Evolutionary conservation across 2,888 invertebrate genomes (phyloP), one percentile per base, ranked within the genome.

Genomic region (Anarsia innoxiella): DNA sequence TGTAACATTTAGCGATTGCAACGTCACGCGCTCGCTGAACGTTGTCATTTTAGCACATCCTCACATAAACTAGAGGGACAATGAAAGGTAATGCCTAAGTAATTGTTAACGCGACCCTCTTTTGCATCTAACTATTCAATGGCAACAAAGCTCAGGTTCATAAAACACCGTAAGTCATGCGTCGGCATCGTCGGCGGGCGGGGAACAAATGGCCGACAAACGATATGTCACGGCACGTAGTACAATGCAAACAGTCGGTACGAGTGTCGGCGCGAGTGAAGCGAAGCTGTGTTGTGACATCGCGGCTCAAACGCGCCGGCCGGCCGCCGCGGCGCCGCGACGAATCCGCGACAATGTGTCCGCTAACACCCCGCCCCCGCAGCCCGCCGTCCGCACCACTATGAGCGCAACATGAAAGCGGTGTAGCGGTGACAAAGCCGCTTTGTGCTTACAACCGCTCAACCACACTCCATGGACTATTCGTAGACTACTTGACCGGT

Each of bases 161-260:
- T 73, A 71, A 73, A 73, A 63, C 66, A 62, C 54, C 53, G 56
- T 53, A 59, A 59, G 62, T 56, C 57, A 53, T 56, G 50, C 46
- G 56, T 50, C 49, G 48, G 56, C 54, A 54, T 52, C 53, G 60
- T 57, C 66, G 68, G 68, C 71, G 66, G 60, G 45, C 57, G 51
- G 37, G 12, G 44, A 40, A 25, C 25, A 33, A 33, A 33, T 14
- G 43, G 46, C 55, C 63, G 54, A 68, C 79, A 78, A 71, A 74
- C 77, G 75, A 77, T 78, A 79, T 78, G 79, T 79, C 70, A 72
- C 68, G 71, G 77, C 76, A 77, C 82, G 78, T 76, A 74, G 70
- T 64, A 79, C 79, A 83, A 82, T 73, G 67, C 83, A 83, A 83
- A 83, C 79, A 83, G 73, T 66, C 79, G 79, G 79, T 69, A 60